phyloP scores from a whole-genome alignment of 2,113 vertebrate species.

The Halcyon senegalensis region DNA sequence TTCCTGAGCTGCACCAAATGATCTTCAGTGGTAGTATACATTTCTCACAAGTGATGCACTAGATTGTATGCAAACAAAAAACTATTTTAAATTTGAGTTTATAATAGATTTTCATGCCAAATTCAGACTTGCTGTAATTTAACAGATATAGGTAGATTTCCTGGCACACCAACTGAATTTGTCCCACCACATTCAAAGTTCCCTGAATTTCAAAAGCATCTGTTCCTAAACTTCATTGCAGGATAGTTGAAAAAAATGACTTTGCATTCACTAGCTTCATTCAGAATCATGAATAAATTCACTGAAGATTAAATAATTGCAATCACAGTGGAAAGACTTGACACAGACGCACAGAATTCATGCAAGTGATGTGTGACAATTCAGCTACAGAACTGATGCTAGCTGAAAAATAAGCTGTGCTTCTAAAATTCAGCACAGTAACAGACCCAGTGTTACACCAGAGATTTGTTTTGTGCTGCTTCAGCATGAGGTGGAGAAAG shows the following conservation, averaged over 20 bases:
- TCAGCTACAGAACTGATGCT: background rate
- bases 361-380: background rate
- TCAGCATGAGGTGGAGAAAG: background rate
- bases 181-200: background rate
- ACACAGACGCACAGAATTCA: background rate
- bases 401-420: background rate
- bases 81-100: constrained; percentile 16
- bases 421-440: background rate
- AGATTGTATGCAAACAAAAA: constrained; percentile 4
- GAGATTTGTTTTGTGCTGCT: background rate
- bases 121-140: background rate
- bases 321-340: background rate
- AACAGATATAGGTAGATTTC: background rate
- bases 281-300: constrained; percentile 12
- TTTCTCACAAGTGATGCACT: background rate
- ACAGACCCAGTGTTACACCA: background rate
- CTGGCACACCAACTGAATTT: background rate
- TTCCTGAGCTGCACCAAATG: background rate
- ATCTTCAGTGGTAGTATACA: background rate
- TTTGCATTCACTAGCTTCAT: background rate
- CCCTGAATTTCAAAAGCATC: background rate
- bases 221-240: background rate
- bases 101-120: background rate
- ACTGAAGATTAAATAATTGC: constrained; percentile 12
- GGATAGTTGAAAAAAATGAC: background rate